phyloP scores from a whole-genome alignment of 2,113 vertebrate genomes.

The Ceyx margarethae region DNA sequence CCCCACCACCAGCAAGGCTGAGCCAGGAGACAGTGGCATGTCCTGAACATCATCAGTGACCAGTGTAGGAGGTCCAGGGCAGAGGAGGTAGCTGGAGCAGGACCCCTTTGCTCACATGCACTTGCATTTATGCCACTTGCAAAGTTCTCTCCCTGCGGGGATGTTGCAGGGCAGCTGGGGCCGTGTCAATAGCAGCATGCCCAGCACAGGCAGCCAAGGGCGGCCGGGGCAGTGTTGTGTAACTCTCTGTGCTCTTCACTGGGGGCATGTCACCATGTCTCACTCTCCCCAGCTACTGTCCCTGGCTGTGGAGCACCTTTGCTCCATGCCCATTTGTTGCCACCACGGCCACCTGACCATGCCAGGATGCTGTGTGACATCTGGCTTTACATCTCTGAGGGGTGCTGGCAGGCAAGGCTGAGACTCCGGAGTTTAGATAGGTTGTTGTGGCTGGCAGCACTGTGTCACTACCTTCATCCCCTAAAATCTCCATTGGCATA shows the following conservation, averaged over 20 bases:
- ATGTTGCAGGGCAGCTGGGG: constrained; percentile 26
- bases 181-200: background rate
- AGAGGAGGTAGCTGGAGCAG: background rate
- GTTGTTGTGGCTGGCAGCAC: background rate
- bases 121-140: background rate
- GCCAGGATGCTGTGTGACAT: fast-evolving
- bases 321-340: background rate
- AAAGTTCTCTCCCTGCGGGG: background rate
- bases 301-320: background rate
- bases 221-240: background rate
- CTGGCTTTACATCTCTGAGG: background rate
- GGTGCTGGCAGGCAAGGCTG: background rate
- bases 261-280: background rate
- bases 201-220: background rate
- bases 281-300: background rate
- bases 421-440: background rate
- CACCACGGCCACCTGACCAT: fast-evolving
- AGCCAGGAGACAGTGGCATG: background rate
- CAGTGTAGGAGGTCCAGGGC: background rate
- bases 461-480: fast-evolving
- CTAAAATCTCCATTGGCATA: background rate
- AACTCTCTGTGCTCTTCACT: background rate
- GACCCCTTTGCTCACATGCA: background rate
- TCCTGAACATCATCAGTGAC: fast-evolving
- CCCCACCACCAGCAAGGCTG: fast-evolving